A percentile compares a stretch with the other conserved stretches of the same genome.
These are phyloP conservation scores for Cherax quadricarinatus DNA, from an alignment of 1,140 invertebrate species.

Conservation along the genomic window DNA sequence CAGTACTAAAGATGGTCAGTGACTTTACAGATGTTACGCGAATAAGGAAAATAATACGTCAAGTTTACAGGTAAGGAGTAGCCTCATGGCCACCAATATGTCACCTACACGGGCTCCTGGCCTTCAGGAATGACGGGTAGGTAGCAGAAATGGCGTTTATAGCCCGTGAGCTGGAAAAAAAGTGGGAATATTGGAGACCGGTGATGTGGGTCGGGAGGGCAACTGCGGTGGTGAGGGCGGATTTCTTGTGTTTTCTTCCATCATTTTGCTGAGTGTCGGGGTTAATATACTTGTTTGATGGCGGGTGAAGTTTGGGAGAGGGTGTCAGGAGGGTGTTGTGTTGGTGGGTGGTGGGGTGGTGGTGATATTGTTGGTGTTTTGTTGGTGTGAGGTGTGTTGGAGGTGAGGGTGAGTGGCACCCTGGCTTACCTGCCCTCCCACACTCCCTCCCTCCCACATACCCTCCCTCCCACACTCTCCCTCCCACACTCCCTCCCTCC, in stretches of 20 bases:
- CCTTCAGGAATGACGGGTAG: neutral
- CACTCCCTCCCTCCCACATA: too few relatives aligned
- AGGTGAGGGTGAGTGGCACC: neutral
- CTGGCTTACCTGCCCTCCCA: too few relatives aligned
- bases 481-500: neutral
- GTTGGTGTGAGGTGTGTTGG: neutral
- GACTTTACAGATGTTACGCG: constrained; percentile 65
- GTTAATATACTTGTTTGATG: neutral
- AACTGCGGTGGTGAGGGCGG: constrained; percentile 12
- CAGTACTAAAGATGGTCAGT: constrained; percentile 70
- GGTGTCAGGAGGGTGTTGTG: too few relatives aligned
- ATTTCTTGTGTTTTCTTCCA: constrained; percentile 13
- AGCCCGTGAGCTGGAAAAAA: neutral
- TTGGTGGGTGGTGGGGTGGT: too few relatives aligned
- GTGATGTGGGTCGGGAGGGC: constrained; percentile 48
- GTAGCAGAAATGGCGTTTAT: neutral
- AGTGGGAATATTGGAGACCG: constrained; percentile 33
- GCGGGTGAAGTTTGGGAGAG: too few relatives aligned
- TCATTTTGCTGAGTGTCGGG: neutral
- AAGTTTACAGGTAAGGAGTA: constrained; percentile 48
- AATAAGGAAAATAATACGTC: constrained; percentile 51
- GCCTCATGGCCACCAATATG: neutral
- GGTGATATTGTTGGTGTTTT: neutral
- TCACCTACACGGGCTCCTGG: neutral
- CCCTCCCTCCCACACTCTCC: too few relatives aligned